Conservation (phyloP, 2,113 vertebrate species). For the Pomatorhinus ruficollis region DNA sequence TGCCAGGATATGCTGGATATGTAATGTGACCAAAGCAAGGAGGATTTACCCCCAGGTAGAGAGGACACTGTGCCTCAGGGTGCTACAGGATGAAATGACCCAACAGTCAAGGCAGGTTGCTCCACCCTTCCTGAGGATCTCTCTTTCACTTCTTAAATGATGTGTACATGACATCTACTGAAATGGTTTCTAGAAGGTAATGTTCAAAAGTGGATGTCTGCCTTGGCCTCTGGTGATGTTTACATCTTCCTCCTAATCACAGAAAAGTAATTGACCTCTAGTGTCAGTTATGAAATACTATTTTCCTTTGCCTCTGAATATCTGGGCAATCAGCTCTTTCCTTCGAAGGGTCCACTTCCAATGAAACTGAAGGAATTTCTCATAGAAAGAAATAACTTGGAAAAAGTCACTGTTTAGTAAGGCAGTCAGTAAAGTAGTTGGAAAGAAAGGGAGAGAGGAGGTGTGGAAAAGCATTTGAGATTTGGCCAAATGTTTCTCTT, state of each 20-base stretch:
- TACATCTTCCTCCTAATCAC: background rate
- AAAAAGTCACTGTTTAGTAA: background rate
- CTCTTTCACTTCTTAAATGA: background rate
- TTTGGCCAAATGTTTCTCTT: background rate
- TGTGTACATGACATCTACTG: background rate
- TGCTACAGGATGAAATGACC: background rate
- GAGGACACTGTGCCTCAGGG: accelerated
- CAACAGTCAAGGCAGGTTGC: background rate
- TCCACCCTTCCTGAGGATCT: background rate
- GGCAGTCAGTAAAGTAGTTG: background rate
- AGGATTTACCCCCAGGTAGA: background rate
- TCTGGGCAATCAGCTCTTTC: background rate
- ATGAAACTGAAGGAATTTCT: background rate
- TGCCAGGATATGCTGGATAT: background rate
- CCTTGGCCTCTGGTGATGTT: background rate
- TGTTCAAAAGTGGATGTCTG: background rate
- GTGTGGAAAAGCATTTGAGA: background rate
- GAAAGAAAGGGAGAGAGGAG: background rate
- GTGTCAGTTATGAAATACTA: background rate
- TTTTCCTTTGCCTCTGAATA: background rate
- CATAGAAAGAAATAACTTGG: background rate
- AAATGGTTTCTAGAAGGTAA: background rate
- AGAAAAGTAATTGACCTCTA: background rate
- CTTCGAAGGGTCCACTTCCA: background rate
- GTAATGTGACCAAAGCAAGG: background rate